Base-by-base conservation (phyloP, 2,888 invertebrate species). In the Drosophila borealis region DNA sequence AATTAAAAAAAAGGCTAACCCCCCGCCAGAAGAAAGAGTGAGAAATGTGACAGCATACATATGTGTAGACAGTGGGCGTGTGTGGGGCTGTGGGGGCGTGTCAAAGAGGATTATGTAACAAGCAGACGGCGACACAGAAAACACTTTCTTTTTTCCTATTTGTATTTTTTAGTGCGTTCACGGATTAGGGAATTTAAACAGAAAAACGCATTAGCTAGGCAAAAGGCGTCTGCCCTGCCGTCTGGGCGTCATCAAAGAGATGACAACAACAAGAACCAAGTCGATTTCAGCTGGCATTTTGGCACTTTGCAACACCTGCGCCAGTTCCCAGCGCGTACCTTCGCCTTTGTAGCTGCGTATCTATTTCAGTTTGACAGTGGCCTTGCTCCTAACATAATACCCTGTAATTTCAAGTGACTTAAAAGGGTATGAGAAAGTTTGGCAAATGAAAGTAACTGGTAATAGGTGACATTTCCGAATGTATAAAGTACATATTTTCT, bases 291-390 rank as follows among this genome's bases (percentile, higher is more conserved):
- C 50, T 50, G 59, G 41, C 62, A 74, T 55, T 63, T 64, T 80
- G 88, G 81, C 85, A 90, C 90, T 90, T 89, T 89, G 75, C 73
- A 78, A 70, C 91, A 91, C 88, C 91, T 91, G 91, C 78, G 73
- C 53, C 56, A 70, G 70, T 90, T 91, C 91, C 85, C 91, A 91
- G 62, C 37, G 59, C 21, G 19, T 17, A 17, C 17, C 14, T 14
- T 51, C 39, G 64, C 44, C 70, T 46, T 56, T 66, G 66, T 59
- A 68, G 63, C 37, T 60, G 14, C 57, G 4, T 55, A 21, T 17
- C 44, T 53, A 48, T 64, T 65, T 53, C 49, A 64, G 48, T 48
- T 67, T 69, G 48, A 53, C 39, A 39, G 57, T 54, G 44, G 55
- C 39, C 39, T 51, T 44, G 45, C 50, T 42, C 56, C 62, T 71